Percentiles rank a stretch among this genome's conserved stretches.
Conservation (phyloP, 53 echinoderm and acorn worm genomes). For the Temnopleurus reevesii region DNA sequence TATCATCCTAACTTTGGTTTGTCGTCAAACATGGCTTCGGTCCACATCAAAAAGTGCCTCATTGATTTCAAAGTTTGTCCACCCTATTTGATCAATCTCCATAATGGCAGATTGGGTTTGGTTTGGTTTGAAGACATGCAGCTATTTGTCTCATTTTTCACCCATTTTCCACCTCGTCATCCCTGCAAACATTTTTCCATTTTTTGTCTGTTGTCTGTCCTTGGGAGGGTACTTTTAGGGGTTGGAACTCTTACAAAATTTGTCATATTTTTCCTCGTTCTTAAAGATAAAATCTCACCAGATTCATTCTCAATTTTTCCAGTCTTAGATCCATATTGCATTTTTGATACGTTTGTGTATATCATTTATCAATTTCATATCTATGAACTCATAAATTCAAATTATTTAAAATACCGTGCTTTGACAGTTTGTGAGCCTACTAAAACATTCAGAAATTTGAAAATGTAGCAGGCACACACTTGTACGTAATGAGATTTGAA, state of each 20-base stretch:
- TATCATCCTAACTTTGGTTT: not conserved
- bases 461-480: too few species aligned
- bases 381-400: too few species aligned
- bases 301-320: not conserved
- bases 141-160: not conserved
- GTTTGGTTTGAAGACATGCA: conserved; percentile 24
- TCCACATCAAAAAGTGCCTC: conserved; percentile 13
- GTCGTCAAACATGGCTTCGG: conserved; percentile 28
- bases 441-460: too few species aligned
- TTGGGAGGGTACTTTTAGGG: conserved; percentile 29
- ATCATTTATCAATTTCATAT: too few species aligned
- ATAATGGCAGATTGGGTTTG: conserved; percentile 12
- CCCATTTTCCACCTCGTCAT: not conserved
- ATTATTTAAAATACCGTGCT: too few species aligned
- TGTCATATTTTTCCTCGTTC: not conserved
- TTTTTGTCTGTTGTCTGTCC: conserved; percentile 6
- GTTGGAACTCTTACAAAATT: not conserved
- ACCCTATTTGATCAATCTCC: conserved; percentile 11
- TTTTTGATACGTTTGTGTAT: too few species aligned
- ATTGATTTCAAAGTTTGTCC: conserved; percentile 27
- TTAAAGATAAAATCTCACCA: not conserved
- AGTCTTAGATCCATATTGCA: not conserved
- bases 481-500: too few species aligned
- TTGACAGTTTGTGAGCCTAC: too few species aligned
- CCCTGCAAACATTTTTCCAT: conserved; percentile 31